Conservation (phyloP, 2,888 invertebrate genomes). For the Dusona sp. region DNA sequence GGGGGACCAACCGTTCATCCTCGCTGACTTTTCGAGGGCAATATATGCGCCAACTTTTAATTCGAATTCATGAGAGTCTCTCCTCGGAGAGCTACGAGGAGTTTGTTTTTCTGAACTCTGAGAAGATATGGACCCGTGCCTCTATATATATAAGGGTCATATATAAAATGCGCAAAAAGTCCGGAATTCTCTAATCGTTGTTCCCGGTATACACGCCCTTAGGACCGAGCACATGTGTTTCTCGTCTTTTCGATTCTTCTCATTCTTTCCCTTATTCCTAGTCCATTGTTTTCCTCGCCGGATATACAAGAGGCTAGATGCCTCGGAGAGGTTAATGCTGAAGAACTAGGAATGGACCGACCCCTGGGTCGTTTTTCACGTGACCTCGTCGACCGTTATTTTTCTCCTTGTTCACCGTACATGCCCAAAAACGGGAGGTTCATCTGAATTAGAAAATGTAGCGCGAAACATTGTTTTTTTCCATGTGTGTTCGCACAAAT, state of each 20-base stretch:
- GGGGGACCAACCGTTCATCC: slow-evolving; percentile 58
- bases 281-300: slow-evolving; percentile 42
- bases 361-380: slow-evolving; percentile 37
- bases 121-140: neutral
- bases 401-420: neutral
- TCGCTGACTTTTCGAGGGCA: neutral
- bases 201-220: slow-evolving; percentile 45
- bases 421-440: neutral
- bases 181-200: slow-evolving; percentile 39
- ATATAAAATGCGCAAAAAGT: slow-evolving; percentile 48
- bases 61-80: slow-evolving; percentile 36
- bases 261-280: neutral
- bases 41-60: slow-evolving; percentile 28
- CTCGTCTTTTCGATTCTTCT: slow-evolving; percentile 37
- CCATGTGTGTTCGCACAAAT: neutral
- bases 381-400: neutral
- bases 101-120: slow-evolving; percentile 34
- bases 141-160: neutral
- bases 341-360: slow-evolving; percentile 37
- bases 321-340: slow-evolving; percentile 8
- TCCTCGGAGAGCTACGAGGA: slow-evolving; percentile 10
- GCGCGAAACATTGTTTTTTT: neutral
- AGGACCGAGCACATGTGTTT: slow-evolving; percentile 59
- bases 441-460: neutral
- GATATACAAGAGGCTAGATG: slow-evolving; percentile 6